phyloP scores from a whole-genome alignment of 2,888 invertebrate species.

The Dasysyrphus albostriatus region DNA sequence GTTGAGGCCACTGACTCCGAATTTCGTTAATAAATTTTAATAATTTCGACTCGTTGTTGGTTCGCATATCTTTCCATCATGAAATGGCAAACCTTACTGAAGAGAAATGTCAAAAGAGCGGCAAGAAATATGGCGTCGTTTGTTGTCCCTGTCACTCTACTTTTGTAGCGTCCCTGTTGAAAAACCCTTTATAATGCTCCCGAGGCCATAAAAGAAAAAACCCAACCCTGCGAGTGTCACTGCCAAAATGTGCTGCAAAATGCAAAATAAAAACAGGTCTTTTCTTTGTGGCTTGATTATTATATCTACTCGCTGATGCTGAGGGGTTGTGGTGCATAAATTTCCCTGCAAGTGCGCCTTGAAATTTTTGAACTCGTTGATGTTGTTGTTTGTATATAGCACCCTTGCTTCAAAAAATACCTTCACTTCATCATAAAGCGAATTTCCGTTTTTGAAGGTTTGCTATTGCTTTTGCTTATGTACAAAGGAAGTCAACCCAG shows the following conservation, averaged over 20 bases:
- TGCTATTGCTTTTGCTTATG: background rate
- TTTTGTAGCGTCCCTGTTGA: too few species aligned
- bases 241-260: slow-evolving; percentile 59
- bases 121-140: too few species aligned
- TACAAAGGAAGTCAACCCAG: slow-evolving; percentile 41
- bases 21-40: too few species aligned
- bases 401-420: background rate
- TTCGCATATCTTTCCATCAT: too few species aligned
- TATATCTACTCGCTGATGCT: slow-evolving; percentile 14
- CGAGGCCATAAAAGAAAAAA: background rate
- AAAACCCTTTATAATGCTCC: too few species aligned
- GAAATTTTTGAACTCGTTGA: slow-evolving; percentile 6
- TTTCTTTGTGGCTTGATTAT: slow-evolving; percentile 53
- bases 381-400: slow-evolving; percentile 4
- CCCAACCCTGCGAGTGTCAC: background rate
- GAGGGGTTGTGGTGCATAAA: slow-evolving; percentile 55
- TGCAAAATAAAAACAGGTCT: slow-evolving; percentile 59
- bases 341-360: slow-evolving; percentile 21
- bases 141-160: too few species aligned
- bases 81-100: too few species aligned
- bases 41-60: too few species aligned
- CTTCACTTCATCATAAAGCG: slow-evolving; percentile 59
- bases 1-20: too few species aligned
- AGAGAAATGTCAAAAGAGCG: too few species aligned
- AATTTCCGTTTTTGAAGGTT: slow-evolving; percentile 62